phyloP scores from a whole-genome alignment of 2,888 invertebrate species.

The Machimus atricapillus region DNA sequence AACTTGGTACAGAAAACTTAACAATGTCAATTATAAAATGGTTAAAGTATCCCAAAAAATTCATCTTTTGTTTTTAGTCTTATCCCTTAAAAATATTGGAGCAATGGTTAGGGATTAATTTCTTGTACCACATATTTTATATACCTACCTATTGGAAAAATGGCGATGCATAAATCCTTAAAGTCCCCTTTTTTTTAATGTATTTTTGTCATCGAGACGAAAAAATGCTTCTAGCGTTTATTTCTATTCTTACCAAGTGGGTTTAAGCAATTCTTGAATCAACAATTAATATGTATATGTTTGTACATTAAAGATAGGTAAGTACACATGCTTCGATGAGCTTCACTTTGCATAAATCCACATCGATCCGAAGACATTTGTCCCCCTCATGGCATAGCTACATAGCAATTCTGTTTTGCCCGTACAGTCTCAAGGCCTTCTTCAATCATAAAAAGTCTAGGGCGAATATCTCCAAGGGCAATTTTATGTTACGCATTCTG shows the following conservation, averaged over 20 bases:
- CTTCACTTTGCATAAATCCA: background rate
- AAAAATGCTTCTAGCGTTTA: background rate
- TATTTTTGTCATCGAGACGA: background rate
- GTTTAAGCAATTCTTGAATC: background rate
- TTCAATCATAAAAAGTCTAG: background rate
- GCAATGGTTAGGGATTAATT: too few relatives aligned
- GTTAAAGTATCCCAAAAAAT: too few relatives aligned
- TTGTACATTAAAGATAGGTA: background rate
- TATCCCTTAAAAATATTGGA: too few relatives aligned
- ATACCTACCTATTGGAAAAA: too few relatives aligned
- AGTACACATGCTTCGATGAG: background rate
- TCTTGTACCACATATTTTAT: too few relatives aligned
- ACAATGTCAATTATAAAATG: too few relatives aligned
- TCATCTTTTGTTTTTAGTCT: too few relatives aligned
- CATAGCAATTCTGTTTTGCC: background rate
- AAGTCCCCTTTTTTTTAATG: too few relatives aligned
- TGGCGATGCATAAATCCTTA: too few relatives aligned
- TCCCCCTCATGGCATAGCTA: background rate
- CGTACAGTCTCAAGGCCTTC: background rate
- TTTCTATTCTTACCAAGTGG: background rate
- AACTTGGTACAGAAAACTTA: too few relatives aligned
- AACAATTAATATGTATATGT: background rate
- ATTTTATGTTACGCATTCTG: background rate
- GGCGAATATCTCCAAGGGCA: background rate
- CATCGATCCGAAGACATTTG: background rate